A percentile compares a stretch with the other conserved stretches of the same genome.
These are phyloP conservation scores for Cephus runcator DNA, from an alignment of 2,888 invertebrate genomes.

Conservation along the genomic window DNA sequence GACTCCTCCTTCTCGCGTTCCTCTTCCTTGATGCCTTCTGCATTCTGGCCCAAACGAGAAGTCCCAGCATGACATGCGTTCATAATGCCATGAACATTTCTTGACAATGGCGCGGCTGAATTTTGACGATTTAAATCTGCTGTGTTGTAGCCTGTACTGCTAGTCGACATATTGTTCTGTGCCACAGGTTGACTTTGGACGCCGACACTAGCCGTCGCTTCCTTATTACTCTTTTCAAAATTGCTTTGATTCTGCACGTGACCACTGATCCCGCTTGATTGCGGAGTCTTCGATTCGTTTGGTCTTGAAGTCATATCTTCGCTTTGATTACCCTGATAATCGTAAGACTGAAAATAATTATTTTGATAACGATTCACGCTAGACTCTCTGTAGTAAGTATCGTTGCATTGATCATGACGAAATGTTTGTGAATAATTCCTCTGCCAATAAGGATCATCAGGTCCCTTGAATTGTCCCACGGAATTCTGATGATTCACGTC, in stretches of 20 bases:
- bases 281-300: conserved; percentile 35
- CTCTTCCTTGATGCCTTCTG: conserved; percentile 68
- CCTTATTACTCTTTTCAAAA: conserved; percentile 44
- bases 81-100: conserved; percentile 29
- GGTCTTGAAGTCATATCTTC: conserved; percentile 41
- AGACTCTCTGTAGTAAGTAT: conserved; percentile 53
- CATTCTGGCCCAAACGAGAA: conserved; percentile 36
- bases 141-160: conserved; percentile 32
- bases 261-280: conserved; percentile 11
- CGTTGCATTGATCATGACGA: conserved; percentile 51
- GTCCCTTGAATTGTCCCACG: conserved; percentile 43
- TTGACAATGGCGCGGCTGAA: conserved; percentile 24
- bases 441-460: conserved; percentile 61
- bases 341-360: conserved; percentile 61
- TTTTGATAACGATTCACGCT: conserved; percentile 64
- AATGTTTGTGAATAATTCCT: conserved; percentile 63
- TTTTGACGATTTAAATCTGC: conserved; percentile 30
- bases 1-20: conserved; percentile 66
- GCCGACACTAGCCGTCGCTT: conserved; percentile 37
- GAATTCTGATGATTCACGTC: conserved; percentile 36
- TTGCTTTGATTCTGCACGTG: conserved; percentile 29
- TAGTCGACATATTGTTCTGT: conserved; percentile 35
- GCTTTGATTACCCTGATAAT: conserved; percentile 43
- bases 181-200: conserved; percentile 45
- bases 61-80: conserved; percentile 35